Base-by-base conservation (phyloP, 2,888 invertebrate species). In the Cotesia congregata region DNA sequence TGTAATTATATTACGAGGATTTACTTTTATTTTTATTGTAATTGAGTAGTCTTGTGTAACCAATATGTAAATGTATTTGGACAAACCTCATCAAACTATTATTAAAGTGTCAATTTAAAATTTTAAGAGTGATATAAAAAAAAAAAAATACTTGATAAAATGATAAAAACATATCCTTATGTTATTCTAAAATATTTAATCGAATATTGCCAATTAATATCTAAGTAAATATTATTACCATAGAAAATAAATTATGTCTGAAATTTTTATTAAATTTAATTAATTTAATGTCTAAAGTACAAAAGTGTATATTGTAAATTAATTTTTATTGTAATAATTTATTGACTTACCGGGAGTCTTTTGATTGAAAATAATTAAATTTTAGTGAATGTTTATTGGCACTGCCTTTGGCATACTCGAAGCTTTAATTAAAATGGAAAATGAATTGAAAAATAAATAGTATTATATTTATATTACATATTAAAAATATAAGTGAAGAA, bases 401-500 rank as follows among this genome's bases (percentile, higher is more conserved):
- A 60, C 69, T 70, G 69, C 50, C 20, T 70, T 50, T 15, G n/a
- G 60, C 9, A 12, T 70, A 50, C 50, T 30, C 6, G 9, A 17
- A 70, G 60, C 59, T 70, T 59, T 17, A 30, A 50, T 70, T 59
- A 6, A 15, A n/a, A 68, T 41, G 41, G 40, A 68, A 20, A 65
- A 65, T 5, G 15, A 1, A 41, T 50, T 50, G 12, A 50, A 50
- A 50, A 50, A 9, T 50, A 50, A 9, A 50, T 50, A 50, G 50
- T 50, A 50, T 50, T 50, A 50, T 50, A 50, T 50, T 50, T 15
- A 75, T n/a, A 15, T 6, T 62, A 20, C 5, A 50, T 17, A 5
- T 50, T 38, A 9, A 68, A 39, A 65, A 74, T 64, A 9, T 60
- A 30, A 67, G 59, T 50, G 40, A 69, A 70, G 62, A 67, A 72